phyloP scores from a whole-genome alignment of 1,140 invertebrate species.

The Ceratina japonica region DNA sequence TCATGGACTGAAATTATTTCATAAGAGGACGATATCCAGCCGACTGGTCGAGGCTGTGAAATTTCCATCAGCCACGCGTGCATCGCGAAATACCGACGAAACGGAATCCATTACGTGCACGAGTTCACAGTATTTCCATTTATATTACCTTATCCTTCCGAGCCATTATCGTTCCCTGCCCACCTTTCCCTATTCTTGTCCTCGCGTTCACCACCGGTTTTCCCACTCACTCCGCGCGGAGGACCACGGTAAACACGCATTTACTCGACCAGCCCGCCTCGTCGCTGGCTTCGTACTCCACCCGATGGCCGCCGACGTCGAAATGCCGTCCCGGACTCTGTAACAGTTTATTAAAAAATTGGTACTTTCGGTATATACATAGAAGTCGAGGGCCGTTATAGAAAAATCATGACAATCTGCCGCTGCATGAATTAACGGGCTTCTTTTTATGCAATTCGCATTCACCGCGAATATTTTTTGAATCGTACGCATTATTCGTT shows the following conservation, averaged over 20 bases:
- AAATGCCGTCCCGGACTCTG: slow-evolving; percentile 75
- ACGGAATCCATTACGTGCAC: slow-evolving; percentile 66
- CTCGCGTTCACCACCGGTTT: slow-evolving; percentile 5
- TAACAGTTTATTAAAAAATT: neutral
- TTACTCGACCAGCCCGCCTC: slow-evolving; percentile 78
- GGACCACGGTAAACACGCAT: slow-evolving; percentile 75
- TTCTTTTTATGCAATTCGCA: too few relatives aligned
- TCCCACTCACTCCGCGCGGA: slow-evolving; percentile 67
- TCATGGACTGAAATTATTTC: too few relatives aligned
- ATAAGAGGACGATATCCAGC: neutral
- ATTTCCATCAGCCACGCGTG: neutral
- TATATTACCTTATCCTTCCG: slow-evolving; percentile 72
- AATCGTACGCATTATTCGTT: too few relatives aligned
- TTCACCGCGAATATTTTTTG: too few relatives aligned
- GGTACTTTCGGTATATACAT: too few relatives aligned
- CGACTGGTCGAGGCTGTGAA: neutral
- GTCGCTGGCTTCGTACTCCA: slow-evolving; percentile 76
- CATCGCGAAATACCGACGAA: slow-evolving; percentile 47
- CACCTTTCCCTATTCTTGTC: neutral
- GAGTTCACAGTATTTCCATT: slow-evolving; percentile 71
- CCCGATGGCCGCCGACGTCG: slow-evolving; percentile 72
- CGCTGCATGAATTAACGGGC: too few relatives aligned
- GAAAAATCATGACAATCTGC: too few relatives aligned
- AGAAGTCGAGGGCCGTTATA: too few relatives aligned
- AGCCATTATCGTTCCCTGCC: neutral